Evolutionary conservation across 2,113 vertebrate genomes (phyloP), one percentile per base, ranked within the genome.

Genomic region (Rhynchopsitta pachyrhyncha): DNA sequence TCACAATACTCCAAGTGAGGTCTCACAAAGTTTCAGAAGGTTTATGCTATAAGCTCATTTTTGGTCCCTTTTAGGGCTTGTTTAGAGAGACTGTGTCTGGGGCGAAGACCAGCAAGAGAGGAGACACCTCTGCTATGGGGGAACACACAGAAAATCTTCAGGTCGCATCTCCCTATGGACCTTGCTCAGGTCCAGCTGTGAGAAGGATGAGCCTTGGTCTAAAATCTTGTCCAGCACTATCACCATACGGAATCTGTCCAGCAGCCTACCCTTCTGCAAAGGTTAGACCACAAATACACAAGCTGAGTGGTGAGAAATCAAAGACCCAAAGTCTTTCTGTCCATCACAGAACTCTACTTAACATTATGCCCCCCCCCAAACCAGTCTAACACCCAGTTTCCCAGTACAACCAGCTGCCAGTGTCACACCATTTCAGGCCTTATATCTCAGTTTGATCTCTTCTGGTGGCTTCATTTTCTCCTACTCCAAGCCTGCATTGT

Each of bases 211-310:
- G 7, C 41, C 35, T 74, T 46, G 46, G 10, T 63, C 46, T 20
- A 42, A 84, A 82, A 33, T 60, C 46, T 46, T 90, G 82, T 20
- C 60, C 41, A 83, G 6, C 18, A 15, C 2, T 42, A 60, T 16
- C 7, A 33, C 6, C 3, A 4, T 0, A 19, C 6, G 0, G 9
- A 4, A 7, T 31, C 6, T 47, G 62, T 20, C 8, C 20, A 35
- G 33, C 20, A 28, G 27, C 28, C 17, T 70, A 44, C 7, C 41
- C n/a, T 84, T 82, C 63, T 82, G 29, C 39, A 60, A 25, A 62
- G 28, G 6, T 63, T 41, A 13, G 17, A 42, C 11, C 24, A 49
- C 46, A 76, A 68, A 39, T 23, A 1, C 35, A 8, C 9, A 46
- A 24, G 7, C 28, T 66, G 31, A 6, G 25, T 44, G 24, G 10